A percentile compares a stretch with the other conserved stretches of the same genome.
These are phyloP conservation scores for Nasonia oneida DNA, from an alignment of 2,888 invertebrate genomes.

Conservation along the genomic window DNA sequence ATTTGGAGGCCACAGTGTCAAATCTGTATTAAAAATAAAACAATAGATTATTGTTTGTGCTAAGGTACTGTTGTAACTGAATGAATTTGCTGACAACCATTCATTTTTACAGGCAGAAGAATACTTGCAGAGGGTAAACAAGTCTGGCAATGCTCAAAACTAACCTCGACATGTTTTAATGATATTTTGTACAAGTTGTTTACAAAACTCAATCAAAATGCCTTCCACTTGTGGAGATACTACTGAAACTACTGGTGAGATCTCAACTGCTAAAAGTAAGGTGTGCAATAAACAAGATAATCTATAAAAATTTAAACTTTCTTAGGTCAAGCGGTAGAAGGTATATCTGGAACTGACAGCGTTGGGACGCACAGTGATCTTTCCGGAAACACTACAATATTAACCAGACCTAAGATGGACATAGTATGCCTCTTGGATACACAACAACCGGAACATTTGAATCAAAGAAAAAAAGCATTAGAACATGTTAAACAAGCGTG, in stretches of 20 bases:
- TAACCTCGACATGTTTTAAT: constrained; percentile 51
- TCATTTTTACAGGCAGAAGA: constrained; percentile 39
- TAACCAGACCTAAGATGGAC: constrained; percentile 87
- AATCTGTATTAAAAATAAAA: constrained; percentile 14
- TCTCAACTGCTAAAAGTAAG: background rate
- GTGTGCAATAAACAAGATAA: background rate
- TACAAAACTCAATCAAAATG: constrained; percentile 66
- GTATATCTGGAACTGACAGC: constrained; percentile 81
- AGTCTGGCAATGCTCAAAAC: background rate
- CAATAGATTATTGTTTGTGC: background rate
- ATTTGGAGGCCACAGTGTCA: constrained; percentile 6
- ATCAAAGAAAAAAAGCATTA: constrained; percentile 89
- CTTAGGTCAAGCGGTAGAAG: constrained; percentile 66
- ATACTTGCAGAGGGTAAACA: constrained; percentile 27
- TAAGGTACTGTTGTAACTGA: background rate
- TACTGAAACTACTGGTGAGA: constrained; percentile 72
- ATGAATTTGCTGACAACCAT: background rate
- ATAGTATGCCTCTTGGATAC: constrained; percentile 93
- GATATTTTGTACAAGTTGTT: background rate
- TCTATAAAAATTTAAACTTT: constrained; percentile 6
- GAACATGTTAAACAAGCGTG: constrained; percentile 93
- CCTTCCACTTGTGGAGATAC: constrained; percentile 74
- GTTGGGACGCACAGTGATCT: constrained; percentile 84
- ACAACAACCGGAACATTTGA: constrained; percentile 86
- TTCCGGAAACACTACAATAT: constrained; percentile 80